A percentile compares a stretch with the other conserved stretches of the same genome.
Evolutionary conservation across 2,113 vertebrate genomes (phyloP).

Genomic region (Tachycineta bicolor): DNA sequence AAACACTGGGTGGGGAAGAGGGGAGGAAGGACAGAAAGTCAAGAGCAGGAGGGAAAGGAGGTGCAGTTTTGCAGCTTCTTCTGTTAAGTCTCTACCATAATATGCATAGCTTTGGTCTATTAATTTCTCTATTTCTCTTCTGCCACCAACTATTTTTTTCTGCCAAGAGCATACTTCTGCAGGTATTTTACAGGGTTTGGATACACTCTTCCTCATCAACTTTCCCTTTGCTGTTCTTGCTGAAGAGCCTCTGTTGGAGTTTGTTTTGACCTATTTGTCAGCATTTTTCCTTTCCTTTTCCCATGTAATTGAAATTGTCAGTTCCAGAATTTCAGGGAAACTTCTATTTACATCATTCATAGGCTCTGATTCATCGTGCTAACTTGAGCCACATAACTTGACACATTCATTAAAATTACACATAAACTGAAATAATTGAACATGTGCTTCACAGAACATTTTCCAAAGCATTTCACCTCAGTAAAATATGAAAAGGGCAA

Average conservation of each 20-base stretch:
- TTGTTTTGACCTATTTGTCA: slow-evolving; percentile 6
- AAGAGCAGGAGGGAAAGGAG: neutral
- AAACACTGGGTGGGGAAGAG: neutral
- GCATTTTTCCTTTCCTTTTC: neutral
- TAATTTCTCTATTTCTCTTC: neutral
- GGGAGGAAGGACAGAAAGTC: neutral
- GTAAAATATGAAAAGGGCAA: slow-evolving; percentile 6
- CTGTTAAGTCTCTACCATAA: neutral
- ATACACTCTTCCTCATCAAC: neutral
- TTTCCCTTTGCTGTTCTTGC: neutral
- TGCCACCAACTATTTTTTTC: neutral
- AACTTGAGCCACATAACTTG: slow-evolving; percentile 4
- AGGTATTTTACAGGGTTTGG: neutral
- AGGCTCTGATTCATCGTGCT: neutral
- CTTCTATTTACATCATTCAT: slow-evolving; percentile 1
- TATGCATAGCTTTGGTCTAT: neutral
- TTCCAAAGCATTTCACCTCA: slow-evolving; percentile 9
- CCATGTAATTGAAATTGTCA: slow-evolving; percentile 15
- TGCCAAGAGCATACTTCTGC: neutral
- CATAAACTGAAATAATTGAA: slow-evolving; percentile 4
- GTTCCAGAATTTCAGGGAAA: slow-evolving; percentile 31
- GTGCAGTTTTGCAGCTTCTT: neutral
- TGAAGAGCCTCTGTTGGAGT: neutral
- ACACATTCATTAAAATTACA: slow-evolving; percentile 32
- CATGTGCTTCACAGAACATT: neutral